Evolutionary conservation across 2,113 vertebrate species (phyloP), one percentile per base, ranked within the genome.

Genomic region (Raphicerus campestris): DNA sequence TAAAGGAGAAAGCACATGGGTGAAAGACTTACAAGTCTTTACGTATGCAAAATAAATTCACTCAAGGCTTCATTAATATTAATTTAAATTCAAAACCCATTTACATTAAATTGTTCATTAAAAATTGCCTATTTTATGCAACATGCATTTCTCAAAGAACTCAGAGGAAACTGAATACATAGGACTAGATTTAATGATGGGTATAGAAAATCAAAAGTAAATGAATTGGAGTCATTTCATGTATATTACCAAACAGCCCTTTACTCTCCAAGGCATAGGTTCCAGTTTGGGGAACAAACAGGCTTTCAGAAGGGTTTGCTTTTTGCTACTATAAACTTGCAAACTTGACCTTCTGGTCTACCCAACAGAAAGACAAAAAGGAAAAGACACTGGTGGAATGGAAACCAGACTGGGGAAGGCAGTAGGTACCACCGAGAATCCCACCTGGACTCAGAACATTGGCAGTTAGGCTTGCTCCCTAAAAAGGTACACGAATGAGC

Each of bases 1-100:
- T 98, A 99, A 98, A 98, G 98, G 97, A 98, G 98, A 95, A 97
- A 98, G 97, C 98, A 96, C 98, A 98, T 98, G 98, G 98, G 98
- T 98, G 97, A 98, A 98, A 98, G 98, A 98, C 98, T 98, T 98
- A 98, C 98, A 99, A 98, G 98, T 98, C 99, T 98, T 99, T 99
- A 99, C 98, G 98, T 99, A 99, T 99, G 99, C 99, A 99, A 99
- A 99, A 99, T 99, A 99, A 99, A 99, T 99, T 99, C 99, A 99
- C 98, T 98, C 98, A 98, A 98, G 98, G 98, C 98, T 99, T 99
- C 99, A 99, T 99, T 99, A 99, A 99, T 99, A 99, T 99, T 99
- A 99, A 99, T 99, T 99, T 99, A 99, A 99, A 99, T 99, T 99
- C 99, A 99, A 98, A 99, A 98, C 92, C 98, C 98, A 99, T 99